Conservation (phyloP, 2,113 vertebrate species). For the Gymnogyps californianus region DNA sequence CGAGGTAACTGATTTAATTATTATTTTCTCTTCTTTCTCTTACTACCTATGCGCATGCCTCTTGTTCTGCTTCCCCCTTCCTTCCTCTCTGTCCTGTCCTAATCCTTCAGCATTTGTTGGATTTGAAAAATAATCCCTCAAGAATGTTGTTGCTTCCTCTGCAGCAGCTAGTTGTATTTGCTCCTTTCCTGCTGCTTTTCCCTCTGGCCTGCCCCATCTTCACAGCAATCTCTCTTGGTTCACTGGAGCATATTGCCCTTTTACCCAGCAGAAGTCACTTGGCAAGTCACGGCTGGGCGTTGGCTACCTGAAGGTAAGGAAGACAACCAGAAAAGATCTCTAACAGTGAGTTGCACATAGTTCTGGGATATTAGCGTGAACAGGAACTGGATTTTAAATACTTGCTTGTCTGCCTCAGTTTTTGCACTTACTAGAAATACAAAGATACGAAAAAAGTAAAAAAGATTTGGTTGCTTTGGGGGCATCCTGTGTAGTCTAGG, state of each 20-base stretch:
- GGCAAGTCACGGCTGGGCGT: neutral
- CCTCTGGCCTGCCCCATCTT: neutral
- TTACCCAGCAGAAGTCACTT: neutral
- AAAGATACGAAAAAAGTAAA: neutral
- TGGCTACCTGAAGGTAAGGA: neutral
- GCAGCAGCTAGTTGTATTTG: neutral
- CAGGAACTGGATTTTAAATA: neutral
- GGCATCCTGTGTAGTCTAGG: neutral
- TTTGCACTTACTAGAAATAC: neutral
- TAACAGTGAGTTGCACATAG: neutral
- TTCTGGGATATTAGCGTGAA: neutral
- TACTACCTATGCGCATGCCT: rapidly evolving
- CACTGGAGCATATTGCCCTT: neutral
- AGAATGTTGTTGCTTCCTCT: neutral
- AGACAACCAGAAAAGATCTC: neutral
- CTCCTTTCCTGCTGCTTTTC: neutral
- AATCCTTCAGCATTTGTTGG: neutral
- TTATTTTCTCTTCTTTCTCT: neutral
- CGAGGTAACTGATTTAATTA: neutral
- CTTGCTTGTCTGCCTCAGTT: neutral
- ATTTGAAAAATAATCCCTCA: neutral
- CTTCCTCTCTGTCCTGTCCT: neutral
- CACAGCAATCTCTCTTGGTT: neutral
- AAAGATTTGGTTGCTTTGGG: neutral
- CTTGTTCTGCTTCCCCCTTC: neutral